Base-by-base conservation (phyloP, 2,888 invertebrate species). In the Isoperla grammatica region DNA sequence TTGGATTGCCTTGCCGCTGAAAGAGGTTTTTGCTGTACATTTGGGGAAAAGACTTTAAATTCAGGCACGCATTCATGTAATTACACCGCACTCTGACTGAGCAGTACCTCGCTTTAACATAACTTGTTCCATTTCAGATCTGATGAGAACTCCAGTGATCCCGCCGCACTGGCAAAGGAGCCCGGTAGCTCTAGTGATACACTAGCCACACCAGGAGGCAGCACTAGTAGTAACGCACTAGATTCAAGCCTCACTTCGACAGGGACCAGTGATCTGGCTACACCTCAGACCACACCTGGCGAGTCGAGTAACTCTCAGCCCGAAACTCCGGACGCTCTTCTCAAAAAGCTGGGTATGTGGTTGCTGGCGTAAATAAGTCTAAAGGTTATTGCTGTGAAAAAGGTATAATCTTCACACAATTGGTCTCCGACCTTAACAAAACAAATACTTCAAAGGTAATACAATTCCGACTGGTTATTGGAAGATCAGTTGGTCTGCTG, bases 71-170 rank as follows among this genome's bases (percentile, higher is more conserved):
- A n/a, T n/a, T n/a, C n/a, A n/a, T n/a, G n/a, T n/a, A n/a, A n/a
- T n/a, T n/a, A n/a, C n/a, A n/a, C n/a, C n/a, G n/a, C n/a, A n/a
- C n/a, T n/a, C n/a, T n/a, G n/a, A 55, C 42, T 37, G 40, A n/a
- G 43, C 12, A 54, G 4, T 29, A n/a, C n/a, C n/a, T n/a, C n/a
- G n/a, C n/a, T n/a, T n/a, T n/a, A n/a, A n/a, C n/a, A n/a, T 29
- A 29, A 29, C 29, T 29, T 29, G 4, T 4, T 29, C 5, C 43
- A 11, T 46, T 39, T 23, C 46, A 62, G 57, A 35, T 53, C 53
- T 49, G 61, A 61, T 42, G 58, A 59, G 54, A 57, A 45, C 12
- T 12, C 37, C 12, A 49, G 35, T 23, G 60, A 61, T 17, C 48
- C 48, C 15, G n/a, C n/a, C n/a, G n/a, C n/a, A n/a, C n/a, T n/a